These are phyloP conservation scores for Mizuhopecten yessoensis DNA, from an alignment of 1,140 invertebrate species.

Conservation along the genomic window DNA sequence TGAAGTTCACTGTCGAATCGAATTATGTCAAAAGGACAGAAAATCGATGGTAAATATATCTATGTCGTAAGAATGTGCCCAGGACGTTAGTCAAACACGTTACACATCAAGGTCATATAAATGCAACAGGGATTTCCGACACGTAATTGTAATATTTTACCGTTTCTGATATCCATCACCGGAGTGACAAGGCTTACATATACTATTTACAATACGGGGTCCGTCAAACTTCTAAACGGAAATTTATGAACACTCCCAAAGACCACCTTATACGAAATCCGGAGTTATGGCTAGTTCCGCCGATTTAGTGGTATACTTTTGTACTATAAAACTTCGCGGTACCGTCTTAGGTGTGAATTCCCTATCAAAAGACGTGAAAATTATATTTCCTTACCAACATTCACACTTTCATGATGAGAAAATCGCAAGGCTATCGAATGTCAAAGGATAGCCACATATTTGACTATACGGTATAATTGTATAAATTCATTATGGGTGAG, in stretches of 20 bases:
- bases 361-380: background rate
- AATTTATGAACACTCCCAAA: background rate
- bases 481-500: no score
- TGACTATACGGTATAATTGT: no score
- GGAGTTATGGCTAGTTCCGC: no score
- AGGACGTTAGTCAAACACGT: background rate
- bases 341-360: background rate
- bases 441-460: background rate
- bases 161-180: no score
- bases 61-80: background rate
- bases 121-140: background rate
- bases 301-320: background rate
- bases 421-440: background rate
- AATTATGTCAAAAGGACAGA: background rate
- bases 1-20: background rate
- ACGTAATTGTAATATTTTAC: background rate
- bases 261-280: background rate
- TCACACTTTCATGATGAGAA: background rate
- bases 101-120: background rate
- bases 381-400: background rate
- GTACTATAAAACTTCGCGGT: background rate
- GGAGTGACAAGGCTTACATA: no score
- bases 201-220: background rate
- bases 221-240: background rate
- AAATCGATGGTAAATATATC: background rate